Conservation (phyloP, 1,140 invertebrate species). For the Scaptodrosophila lebanonensis region DNA sequence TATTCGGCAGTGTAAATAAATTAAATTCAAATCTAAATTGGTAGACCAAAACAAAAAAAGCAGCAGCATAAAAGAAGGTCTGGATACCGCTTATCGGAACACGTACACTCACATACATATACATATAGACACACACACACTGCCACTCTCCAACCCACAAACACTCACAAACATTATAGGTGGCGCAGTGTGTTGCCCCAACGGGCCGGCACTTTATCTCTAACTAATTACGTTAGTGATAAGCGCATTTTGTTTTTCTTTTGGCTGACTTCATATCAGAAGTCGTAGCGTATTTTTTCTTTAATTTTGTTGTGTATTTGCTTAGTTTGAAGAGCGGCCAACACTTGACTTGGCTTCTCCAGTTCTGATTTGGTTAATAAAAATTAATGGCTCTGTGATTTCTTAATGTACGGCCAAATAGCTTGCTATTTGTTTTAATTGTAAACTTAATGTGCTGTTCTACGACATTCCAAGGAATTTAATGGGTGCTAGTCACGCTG, state of each 20-base stretch:
- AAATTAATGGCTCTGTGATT: constrained; percentile 71
- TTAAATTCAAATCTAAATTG: constrained; percentile 75
- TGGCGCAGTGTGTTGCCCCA: constrained; percentile 32
- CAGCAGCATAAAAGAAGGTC: constrained; percentile 40
- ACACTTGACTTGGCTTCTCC: constrained; percentile 40
- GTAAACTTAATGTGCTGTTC: constrained; percentile 33
- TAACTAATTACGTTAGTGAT: constrained; percentile 73
- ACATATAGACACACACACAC: constrained; percentile 10
- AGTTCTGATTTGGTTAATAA: constrained; percentile 68
- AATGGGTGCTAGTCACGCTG: no score
- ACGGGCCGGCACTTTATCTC: constrained; percentile 49
- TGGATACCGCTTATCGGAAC: constrained; percentile 42
- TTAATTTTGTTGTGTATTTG: constrained; percentile 18
- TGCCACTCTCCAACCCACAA: no score
- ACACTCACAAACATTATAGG: neutral
- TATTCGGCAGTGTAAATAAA: constrained; percentile 63
- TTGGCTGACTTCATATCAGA: constrained; percentile 38
- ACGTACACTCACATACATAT: constrained; percentile 2
- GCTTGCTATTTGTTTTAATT: constrained; percentile 31
- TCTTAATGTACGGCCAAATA: constrained; percentile 25
- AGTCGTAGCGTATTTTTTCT: constrained; percentile 21
- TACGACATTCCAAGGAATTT: no score
- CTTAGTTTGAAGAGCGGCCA: constrained; percentile 18
- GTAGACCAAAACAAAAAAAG: constrained; percentile 40
- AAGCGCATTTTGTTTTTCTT: constrained; percentile 48